Conservation (phyloP, 1,140 invertebrate species). For the Cotesia glomerata region DNA sequence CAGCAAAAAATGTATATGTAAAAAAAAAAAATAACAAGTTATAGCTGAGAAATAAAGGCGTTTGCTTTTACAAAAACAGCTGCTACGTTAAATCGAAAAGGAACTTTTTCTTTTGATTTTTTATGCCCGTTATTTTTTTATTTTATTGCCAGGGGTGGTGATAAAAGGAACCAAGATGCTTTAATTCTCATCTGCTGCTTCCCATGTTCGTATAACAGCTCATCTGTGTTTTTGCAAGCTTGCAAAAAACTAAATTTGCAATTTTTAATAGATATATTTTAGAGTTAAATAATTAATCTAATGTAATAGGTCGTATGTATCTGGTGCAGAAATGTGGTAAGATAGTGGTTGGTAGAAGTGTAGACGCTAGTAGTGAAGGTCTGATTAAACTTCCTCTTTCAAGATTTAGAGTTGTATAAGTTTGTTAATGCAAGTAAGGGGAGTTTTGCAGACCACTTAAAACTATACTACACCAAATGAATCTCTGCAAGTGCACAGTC, state of each 20-base stretch:
- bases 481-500: not conserved
- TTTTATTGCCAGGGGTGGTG: not conserved
- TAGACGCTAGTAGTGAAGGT: not conserved
- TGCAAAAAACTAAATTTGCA: no score
- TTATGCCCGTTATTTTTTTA: constrained; percentile 3
- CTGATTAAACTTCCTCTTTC: not conserved
- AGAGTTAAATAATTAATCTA: not conserved
- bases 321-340: not conserved
- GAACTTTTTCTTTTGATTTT: constrained; percentile 21
- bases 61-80: constrained; percentile 9
- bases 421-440: not conserved
- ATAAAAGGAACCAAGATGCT: constrained; percentile 1
- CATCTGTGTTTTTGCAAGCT: no score
- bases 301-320: not conserved
- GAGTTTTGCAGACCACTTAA: constrained; percentile 1
- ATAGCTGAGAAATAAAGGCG: constrained; percentile 20
- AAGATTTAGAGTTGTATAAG: not conserved
- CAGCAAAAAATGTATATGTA: not conserved
- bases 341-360: not conserved
- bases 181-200: not conserved
- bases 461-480: not conserved
- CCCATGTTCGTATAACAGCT: no score
- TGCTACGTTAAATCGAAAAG: not conserved
- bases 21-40: not conserved
- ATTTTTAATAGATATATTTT: no score